Evolutionary conservation across 2,113 vertebrate genomes (phyloP).

Genomic region (Alligator sinensis): DNA sequence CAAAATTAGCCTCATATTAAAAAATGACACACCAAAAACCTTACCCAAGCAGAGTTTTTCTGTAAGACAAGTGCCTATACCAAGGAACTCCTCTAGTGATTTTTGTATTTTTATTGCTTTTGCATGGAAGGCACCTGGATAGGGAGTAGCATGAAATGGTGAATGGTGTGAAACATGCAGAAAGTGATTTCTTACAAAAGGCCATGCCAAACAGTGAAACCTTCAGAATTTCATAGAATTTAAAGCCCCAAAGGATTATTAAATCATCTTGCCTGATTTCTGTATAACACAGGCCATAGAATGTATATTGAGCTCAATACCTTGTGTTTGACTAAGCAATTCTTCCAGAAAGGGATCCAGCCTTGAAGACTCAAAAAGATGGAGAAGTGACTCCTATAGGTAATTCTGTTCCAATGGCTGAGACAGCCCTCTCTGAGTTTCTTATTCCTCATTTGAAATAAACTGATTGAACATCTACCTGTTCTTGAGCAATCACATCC

Average conservation of each 20-base stretch:
- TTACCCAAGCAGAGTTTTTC: not conserved
- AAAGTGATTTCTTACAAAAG: not conserved
- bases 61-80: not conserved
- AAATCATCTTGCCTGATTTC: not conserved
- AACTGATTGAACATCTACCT: not conserved
- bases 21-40: not conserved
- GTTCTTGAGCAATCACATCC: not conserved
- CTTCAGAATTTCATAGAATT: conserved; percentile 1
- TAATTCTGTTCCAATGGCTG: not conserved
- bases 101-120: not conserved
- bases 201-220: not conserved
- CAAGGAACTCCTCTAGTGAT: not conserved
- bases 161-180: no score
- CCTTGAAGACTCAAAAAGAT: not conserved
- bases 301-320: not conserved
- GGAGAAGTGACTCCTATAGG: not conserved
- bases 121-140: not conserved
- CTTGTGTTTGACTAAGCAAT: not conserved
- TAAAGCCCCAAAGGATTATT: conserved; percentile 8
- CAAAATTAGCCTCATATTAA: not conserved
- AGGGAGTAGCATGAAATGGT: no score
- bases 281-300: not conserved
- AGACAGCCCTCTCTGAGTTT: not conserved
- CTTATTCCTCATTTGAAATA: not conserved
- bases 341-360: not conserved